Base-by-base conservation (phyloP, 2,888 invertebrate species). In the Tetrapedia diversipes region DNA sequence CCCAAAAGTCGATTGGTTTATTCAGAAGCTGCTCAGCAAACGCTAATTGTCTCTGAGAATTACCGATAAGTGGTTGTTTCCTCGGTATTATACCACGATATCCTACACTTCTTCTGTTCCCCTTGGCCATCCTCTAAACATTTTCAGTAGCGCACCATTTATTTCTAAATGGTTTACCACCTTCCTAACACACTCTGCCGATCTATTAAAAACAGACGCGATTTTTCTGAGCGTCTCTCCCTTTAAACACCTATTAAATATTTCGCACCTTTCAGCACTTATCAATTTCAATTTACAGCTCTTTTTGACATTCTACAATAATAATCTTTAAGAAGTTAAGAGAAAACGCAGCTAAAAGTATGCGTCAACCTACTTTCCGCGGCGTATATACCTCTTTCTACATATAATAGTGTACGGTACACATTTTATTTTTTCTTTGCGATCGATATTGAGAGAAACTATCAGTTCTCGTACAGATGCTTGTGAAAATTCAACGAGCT, bases 241-340 rank as follows among this genome's bases (percentile, higher is more conserved):
- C 39, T 57, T 41, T 14, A 29, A 22, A 39, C 57, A 41, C 27
- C n/a, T 27, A n/a, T 41, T 57, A 57, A 57, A 57, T 57, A 57
- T 57, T 54, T 10, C 8, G 8, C 37, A 54, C n/a, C 37, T 8
- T 10, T 54, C 37, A 6, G 54, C 8, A 37, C 22, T 11, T 37
- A 37, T 22, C 4, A 54, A 37, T 34, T 54, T n/a, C n/a, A n/a
- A n/a, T n/a, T n/a, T n/a, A n/a, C 37, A 16, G 41, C 41, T 2
- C 8, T 41, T 41, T 41, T 41, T 39, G 57, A 27, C 57, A 57
- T 41, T 57, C 41, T 57, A 41, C 3, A 57, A 57, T 47, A 47
- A 47, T 47, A 47, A 24, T 47, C 16, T 47, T 47, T 47, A 47
- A 27, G 47, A 47, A 47, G 14, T 47, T 47, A 27, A 24, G 24